Evolutionary conservation across 1,140 invertebrate species (phyloP), one percentile per base, ranked within the genome.

Genomic region (Drosophila kohkoa): DNA sequence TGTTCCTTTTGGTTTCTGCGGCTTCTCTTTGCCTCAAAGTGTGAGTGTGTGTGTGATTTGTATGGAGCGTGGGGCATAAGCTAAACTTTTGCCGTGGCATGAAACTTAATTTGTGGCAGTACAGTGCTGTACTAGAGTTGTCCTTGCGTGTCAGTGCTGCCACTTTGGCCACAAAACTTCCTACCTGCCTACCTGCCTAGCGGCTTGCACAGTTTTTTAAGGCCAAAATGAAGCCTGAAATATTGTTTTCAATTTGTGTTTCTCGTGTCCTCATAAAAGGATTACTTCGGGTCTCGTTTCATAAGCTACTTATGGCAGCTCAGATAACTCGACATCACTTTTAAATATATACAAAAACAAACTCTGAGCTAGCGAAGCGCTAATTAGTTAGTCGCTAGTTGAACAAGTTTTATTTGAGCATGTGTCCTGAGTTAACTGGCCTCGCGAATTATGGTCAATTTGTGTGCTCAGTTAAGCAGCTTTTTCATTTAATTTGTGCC

Each of bases 101-200:
- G 75, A 77, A 77, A 77, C 75, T 75, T 77, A 75, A 77, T 77
- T 77, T 77, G 75, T 45, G 71, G 71, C 51, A 38, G 35, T 38
- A 38, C 35, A 38, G 35, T 38, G 35, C 35, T 38, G 68, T 65
- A 57, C 20, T 25, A 25, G 20, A 25, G 20, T 25, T 69, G 68
- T 76, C 67, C 74, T 76, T 76, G 67, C 60, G 54, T 38, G 64
- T 49, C 55, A 66, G 52, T 71, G 59, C 15, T 46, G 59, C 45
- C 41, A 62, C 41, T 68, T 60, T 73, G 48, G 45, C 46, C 49
- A 54, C 49, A 54, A 48, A 25, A 8, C 10, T 69, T 35, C 15
- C 3, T 35, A 10, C 10, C 2, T 32, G 45, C 10, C 20, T 7
- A 57, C 30, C 49, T 58, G 41, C 10, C 20, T 7, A 57, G 16